Evolutionary conservation across 2,113 vertebrate genomes (phyloP).

Genomic region (Pycnonotus jocosus): DNA sequence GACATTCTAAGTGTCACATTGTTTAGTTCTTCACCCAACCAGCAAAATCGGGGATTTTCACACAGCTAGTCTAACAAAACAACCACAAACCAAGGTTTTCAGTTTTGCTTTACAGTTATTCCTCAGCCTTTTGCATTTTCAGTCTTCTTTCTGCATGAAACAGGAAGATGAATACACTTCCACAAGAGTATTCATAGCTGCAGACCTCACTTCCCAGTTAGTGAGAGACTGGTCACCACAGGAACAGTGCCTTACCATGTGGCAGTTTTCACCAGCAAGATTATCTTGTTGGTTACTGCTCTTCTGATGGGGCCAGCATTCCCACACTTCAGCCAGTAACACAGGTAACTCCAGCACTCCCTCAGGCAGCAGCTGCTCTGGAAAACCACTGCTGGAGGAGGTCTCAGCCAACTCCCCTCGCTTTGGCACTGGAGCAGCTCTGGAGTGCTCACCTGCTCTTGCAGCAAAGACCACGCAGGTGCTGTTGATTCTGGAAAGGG

Average conservation of each 20-base stretch:
- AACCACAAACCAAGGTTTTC: background rate
- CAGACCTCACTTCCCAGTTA: background rate
- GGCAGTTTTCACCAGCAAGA: background rate
- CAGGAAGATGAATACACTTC: background rate
- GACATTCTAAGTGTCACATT: background rate
- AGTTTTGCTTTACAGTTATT: background rate
- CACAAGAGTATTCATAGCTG: background rate
- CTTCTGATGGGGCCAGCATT: background rate
- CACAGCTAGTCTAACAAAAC: background rate
- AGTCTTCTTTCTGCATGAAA: background rate
- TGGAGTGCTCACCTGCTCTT: background rate
- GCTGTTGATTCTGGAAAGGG: background rate
- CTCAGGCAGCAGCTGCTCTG: background rate
- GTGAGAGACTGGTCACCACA: background rate
- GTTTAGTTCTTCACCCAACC: background rate
- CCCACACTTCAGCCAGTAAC: background rate
- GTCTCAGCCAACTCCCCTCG: background rate
- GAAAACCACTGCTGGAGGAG: background rate
- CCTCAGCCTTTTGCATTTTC: background rate
- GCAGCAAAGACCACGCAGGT: rapidly evolving
- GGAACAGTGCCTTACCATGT: background rate
- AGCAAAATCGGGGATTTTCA: background rate
- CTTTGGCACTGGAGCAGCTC: background rate
- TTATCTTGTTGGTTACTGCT: background rate
- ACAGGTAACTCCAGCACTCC: background rate